A percentile compares a stretch with the other conserved stretches of the same genome.
These are phyloP conservation scores for Graphium colonna DNA, from an alignment of 2,888 invertebrate species.

Conservation along the genomic window DNA sequence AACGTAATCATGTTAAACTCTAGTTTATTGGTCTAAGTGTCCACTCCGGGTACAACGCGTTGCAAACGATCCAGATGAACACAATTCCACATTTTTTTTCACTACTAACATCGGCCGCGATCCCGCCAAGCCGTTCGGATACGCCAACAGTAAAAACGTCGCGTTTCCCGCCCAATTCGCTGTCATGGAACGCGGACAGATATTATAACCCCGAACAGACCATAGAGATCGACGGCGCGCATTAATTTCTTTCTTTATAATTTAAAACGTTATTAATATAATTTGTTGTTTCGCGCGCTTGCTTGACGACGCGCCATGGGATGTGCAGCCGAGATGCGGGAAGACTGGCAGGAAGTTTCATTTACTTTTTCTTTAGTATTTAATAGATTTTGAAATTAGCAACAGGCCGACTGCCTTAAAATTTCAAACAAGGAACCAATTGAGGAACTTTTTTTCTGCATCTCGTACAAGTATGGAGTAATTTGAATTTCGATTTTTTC, in stretches of 20 bases:
- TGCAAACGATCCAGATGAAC: conserved; percentile 53
- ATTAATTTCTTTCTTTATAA: conserved; percentile 75
- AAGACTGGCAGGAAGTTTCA: conserved; percentile 69
- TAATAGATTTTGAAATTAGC: conserved; percentile 11
- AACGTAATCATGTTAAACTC: conserved; percentile 47
- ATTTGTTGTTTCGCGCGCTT: conserved; percentile 73
- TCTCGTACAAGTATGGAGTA: not conserved
- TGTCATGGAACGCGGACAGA: conserved; percentile 56
- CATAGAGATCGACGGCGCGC: conserved; percentile 53
- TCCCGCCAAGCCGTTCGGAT: conserved; percentile 39
- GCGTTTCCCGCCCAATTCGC: conserved; percentile 49
- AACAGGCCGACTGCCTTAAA: conserved; percentile 19
- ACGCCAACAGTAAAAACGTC: conserved; percentile 44
- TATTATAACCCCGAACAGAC: conserved; percentile 43
- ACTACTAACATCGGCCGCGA: conserved; percentile 61
- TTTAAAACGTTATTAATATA: conserved; percentile 79
- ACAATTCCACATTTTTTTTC: conserved; percentile 55
- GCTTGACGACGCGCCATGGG: conserved; percentile 47
- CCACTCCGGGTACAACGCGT: conserved; percentile 67
- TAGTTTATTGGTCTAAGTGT: conserved; percentile 43
- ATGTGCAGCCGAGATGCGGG: conserved; percentile 53
- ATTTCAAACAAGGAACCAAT: conserved; percentile 29
- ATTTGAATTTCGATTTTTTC: not conserved
- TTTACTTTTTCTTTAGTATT: conserved; percentile 1
- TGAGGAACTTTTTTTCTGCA: conserved; percentile 32